Percentiles rank a stretch among this genome's conserved stretches.
Conservation (phyloP, 2,797 vertebrate species). For the Lepus oiostolus region DNA sequence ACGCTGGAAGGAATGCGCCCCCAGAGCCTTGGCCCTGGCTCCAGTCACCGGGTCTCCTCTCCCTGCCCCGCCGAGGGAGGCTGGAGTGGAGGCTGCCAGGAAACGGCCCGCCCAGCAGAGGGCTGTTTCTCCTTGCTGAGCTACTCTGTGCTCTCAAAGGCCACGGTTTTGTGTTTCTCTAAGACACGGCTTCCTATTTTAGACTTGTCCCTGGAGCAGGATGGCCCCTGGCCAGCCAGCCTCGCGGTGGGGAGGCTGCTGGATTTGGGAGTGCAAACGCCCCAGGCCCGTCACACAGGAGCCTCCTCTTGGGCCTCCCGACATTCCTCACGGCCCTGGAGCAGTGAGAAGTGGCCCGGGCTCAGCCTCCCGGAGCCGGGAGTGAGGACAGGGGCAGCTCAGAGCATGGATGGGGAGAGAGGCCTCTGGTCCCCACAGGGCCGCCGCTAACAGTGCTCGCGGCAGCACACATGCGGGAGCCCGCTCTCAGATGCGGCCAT, state of each 20-base stretch:
- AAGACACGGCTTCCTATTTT: conserved; percentile 73
- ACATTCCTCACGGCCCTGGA: not conserved
- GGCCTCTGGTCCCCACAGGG: not conserved
- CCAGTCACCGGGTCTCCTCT: not conserved
- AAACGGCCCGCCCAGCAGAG: not conserved
- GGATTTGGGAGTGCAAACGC: conserved; percentile 52
- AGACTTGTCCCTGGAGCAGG: conserved; percentile 61
- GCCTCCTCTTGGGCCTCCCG: not conserved
- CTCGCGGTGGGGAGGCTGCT: not conserved
- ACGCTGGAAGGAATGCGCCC: too few relatives aligned
- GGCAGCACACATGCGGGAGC: not conserved
- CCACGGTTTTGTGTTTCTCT: conserved; percentile 67
- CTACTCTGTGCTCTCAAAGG: conserved; percentile 15
- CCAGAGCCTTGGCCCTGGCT: not conserved
- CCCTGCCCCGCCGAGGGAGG: not conserved
- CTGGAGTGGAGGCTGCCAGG: not conserved
- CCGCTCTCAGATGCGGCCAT: conserved; percentile 11
- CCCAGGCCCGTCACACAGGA: not conserved
- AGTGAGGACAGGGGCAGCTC: not conserved
- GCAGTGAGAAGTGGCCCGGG: fast-evolving
- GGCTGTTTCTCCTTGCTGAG: not conserved
- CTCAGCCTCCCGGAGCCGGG: not conserved
- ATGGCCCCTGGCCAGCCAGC: conserved; percentile 53
- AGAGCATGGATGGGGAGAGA: not conserved
- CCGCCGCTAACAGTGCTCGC: not conserved